Evolutionary conservation across 2,113 vertebrate genomes (phyloP).

Genomic region (Catharus fuscescens): DNA sequence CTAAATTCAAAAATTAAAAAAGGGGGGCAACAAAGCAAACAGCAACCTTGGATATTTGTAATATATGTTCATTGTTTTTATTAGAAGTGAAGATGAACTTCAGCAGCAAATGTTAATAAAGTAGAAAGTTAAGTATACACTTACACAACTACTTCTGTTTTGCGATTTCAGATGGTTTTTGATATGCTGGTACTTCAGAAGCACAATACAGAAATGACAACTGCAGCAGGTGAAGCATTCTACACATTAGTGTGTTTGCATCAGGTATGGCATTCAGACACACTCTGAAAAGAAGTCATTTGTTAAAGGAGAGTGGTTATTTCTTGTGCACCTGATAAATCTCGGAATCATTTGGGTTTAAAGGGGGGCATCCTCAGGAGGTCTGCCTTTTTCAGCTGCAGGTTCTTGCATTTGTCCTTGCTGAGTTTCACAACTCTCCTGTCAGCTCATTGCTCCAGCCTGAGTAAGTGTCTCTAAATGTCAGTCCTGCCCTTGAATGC

Average conservation of each 20-base stretch:
- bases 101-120: background rate
- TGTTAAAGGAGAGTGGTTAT: background rate
- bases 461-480: background rate
- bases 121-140: background rate
- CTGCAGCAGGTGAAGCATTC: slow-evolving; percentile 95
- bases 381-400: background rate
- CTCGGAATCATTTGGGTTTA: background rate
- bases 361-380: background rate
- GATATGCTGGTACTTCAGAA: slow-evolving; percentile 99
- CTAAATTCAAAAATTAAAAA: background rate
- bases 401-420: background rate
- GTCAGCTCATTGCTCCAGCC: background rate
- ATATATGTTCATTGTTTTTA: background rate
- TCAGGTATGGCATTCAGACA: slow-evolving; percentile 76
- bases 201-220: slow-evolving; percentile 97
- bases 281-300: background rate
- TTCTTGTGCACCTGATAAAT: background rate
- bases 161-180: slow-evolving; percentile 90
- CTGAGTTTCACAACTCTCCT: background rate
- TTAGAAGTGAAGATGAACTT: background rate
- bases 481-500: background rate
- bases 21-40: background rate
- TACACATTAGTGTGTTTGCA: slow-evolving; percentile 97
- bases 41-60: background rate
- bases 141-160: background rate